These are phyloP conservation scores for Sylvia borin DNA, from an alignment of 2,797 vertebrate genomes.

Conservation along the genomic window DNA sequence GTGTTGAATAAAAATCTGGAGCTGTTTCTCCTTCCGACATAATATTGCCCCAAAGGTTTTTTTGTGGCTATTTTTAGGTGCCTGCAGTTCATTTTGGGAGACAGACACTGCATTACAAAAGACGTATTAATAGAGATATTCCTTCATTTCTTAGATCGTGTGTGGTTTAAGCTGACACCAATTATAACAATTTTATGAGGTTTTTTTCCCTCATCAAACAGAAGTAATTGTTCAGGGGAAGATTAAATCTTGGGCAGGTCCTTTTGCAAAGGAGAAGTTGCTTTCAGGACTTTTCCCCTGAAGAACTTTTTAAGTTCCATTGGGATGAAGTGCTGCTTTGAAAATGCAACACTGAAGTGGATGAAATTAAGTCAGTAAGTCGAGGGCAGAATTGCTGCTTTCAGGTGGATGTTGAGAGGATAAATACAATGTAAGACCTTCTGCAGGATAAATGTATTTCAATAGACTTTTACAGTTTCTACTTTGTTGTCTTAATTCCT, in stretches of 20 bases:
- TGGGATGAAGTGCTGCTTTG: background rate
- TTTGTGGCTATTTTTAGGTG: slow-evolving; percentile 28
- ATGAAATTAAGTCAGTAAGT: background rate
- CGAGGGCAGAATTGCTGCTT: background rate
- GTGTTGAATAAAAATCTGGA: background rate
- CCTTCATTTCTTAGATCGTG: slow-evolving; percentile 6
- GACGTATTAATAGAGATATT: background rate
- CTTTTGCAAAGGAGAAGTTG: background rate
- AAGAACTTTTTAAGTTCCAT: slow-evolving; percentile 1
- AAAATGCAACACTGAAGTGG: background rate
- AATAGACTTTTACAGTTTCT: background rate
- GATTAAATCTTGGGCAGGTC: slow-evolving; percentile 41
- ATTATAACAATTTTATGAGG: background rate
- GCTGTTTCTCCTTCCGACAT: background rate
- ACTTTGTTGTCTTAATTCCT: background rate
- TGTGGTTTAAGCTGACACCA: background rate
- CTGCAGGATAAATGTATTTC: background rate
- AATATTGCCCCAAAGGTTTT: background rate
- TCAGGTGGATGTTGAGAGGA: background rate
- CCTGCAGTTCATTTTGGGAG: slow-evolving; percentile 6
- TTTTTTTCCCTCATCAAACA: slow-evolving; percentile 12
- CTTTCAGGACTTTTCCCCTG: background rate
- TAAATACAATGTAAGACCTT: background rate
- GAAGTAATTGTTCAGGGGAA: background rate
- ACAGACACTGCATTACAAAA: background rate